These are phyloP conservation scores for Ptilorrhoa leucosticta DNA, from an alignment of 2,113 vertebrate genomes.

Conservation along the genomic window DNA sequence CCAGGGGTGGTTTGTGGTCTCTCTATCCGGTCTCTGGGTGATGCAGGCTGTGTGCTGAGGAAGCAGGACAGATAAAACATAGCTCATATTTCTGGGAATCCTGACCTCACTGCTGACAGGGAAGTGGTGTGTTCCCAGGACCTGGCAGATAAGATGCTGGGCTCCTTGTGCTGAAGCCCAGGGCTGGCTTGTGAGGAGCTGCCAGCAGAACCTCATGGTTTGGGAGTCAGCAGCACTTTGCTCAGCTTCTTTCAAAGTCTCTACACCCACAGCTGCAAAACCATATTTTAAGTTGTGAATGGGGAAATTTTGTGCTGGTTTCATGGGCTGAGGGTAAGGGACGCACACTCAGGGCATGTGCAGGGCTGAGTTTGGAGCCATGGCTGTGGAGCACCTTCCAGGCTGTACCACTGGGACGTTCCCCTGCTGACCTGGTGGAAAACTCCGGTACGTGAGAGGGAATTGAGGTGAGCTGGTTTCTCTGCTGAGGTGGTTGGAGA, in stretches of 20 bases:
- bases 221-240: neutral
- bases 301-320: neutral
- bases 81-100: slow-evolving; percentile 55
- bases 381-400: neutral
- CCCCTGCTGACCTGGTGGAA: neutral
- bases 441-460: neutral
- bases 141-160: slow-evolving; percentile 20
- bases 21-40: slow-evolving; percentile 7
- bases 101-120: slow-evolving; percentile 13
- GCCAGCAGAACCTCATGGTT: neutral
- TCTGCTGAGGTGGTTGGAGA: neutral
- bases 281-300: neutral
- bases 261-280: neutral
- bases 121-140: neutral
- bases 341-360: accelerated
- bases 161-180: neutral
- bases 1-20: slow-evolving; percentile 10
- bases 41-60: neutral
- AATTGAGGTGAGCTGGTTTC: neutral
- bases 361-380: neutral
- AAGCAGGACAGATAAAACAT: slow-evolving; percentile 37
- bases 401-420: neutral
- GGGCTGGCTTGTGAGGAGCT: neutral
- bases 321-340: neutral
- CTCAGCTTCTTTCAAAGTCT: neutral